phyloP scores from a whole-genome alignment of 2,113 vertebrate species.

The Boleophthalmus pectinirostris region DNA sequence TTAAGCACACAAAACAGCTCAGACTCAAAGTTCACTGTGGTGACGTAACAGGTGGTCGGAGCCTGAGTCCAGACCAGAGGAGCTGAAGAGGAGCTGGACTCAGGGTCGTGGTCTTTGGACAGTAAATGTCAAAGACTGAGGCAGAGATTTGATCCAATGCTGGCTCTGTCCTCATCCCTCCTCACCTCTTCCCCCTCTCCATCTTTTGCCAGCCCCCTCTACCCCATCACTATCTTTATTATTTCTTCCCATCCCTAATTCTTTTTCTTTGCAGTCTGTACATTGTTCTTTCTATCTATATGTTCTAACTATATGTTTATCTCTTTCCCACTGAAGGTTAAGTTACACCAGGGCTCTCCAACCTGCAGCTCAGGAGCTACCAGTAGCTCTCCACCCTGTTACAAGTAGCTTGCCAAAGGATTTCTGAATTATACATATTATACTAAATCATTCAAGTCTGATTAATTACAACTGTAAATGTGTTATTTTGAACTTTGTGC shows the following conservation, averaged over 20 bases:
- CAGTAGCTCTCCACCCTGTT: too few species aligned
- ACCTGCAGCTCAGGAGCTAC: too few species aligned
- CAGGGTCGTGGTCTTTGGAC: slow-evolving; percentile 79
- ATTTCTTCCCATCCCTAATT: not conserved
- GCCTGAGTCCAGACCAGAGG: slow-evolving; percentile 18
- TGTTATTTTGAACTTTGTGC: too few species aligned
- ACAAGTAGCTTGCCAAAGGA: too few species aligned
- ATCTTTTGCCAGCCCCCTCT: too few species aligned
- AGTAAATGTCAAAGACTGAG: slow-evolving; percentile 78
- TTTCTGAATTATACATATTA: too few species aligned
- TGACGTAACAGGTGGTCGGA: not conserved
- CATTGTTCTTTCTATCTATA: too few species aligned
- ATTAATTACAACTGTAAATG: too few species aligned
- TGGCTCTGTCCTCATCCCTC: not conserved
- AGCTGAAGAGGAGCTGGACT: slow-evolving; percentile 49
- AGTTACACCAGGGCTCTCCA: too few species aligned
- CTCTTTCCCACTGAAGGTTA: not conserved
- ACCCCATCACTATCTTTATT: not conserved
- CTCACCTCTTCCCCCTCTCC: not conserved
- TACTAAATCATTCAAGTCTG: too few species aligned
- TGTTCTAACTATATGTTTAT: not conserved
- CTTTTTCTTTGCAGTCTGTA: not conserved
- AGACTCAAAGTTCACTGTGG: not conserved
- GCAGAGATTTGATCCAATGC: slow-evolving; percentile 75
- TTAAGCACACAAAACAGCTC: not conserved